Conservation (phyloP, 2,113 vertebrate species). For the Siphamia tubifer region DNA sequence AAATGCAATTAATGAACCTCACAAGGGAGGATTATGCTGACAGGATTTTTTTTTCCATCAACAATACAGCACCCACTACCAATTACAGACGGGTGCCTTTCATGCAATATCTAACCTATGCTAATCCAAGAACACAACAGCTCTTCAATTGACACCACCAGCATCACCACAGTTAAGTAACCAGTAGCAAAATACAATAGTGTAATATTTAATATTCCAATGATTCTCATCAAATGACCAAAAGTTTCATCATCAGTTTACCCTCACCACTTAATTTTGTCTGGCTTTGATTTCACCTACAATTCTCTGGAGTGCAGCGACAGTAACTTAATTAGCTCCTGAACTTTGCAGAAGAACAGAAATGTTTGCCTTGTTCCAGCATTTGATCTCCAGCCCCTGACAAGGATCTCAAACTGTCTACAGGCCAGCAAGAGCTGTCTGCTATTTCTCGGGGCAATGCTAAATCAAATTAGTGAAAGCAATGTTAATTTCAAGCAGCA, state of each 20-base stretch:
- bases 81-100: slow-evolving; percentile 44
- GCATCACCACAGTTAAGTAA: not conserved
- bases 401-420: slow-evolving; percentile 71
- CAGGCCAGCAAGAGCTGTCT: slow-evolving; percentile 68
- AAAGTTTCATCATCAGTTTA: no score
- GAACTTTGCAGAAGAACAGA: slow-evolving; percentile 61
- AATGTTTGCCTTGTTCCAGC: slow-evolving; percentile 48
- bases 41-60: slow-evolving; percentile 68
- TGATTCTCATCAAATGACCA: no score
- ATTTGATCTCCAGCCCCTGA: slow-evolving; percentile 57
- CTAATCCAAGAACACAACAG: slow-evolving; percentile 33
- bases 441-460: slow-evolving; percentile 64
- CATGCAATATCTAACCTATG: slow-evolving; percentile 21
- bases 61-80: slow-evolving; percentile 65
- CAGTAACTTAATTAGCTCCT: slow-evolving; percentile 47
- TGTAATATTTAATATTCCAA: not conserved
- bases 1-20: slow-evolving; percentile 74
- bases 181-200: slow-evolving; percentile 3
- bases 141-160: slow-evolving; percentile 15
- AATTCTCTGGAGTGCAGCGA: slow-evolving; percentile 9
- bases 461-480: slow-evolving; percentile 76
- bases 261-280: not conserved
- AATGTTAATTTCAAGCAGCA: slow-evolving; percentile 79
- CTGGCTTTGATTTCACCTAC: not conserved
- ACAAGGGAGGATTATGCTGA: slow-evolving; percentile 70